Evolutionary conservation across 2,888 invertebrate genomes (phyloP).

Genomic region (Zygaena filipendulae): DNA sequence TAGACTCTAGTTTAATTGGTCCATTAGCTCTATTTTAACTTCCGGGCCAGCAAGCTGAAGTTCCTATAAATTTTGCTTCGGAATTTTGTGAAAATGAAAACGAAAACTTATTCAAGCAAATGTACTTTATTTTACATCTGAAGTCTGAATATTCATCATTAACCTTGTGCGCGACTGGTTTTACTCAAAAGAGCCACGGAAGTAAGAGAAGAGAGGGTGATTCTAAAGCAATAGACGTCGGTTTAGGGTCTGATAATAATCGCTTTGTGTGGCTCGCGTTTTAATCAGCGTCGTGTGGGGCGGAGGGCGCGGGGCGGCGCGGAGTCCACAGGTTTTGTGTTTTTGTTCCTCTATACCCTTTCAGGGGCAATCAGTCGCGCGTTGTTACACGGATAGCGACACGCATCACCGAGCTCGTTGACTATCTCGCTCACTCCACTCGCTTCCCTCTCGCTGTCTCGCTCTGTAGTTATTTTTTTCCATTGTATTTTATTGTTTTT

Average conservation of each 20-base stretch:
- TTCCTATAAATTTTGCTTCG: too few relatives aligned
- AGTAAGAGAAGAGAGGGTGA: slow-evolving; percentile 15
- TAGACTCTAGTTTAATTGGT: too few relatives aligned
- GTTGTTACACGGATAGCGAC: slow-evolving; percentile 41
- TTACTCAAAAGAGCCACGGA: too few relatives aligned
- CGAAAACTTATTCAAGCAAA: too few relatives aligned
- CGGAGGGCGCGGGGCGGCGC: slow-evolving; percentile 9
- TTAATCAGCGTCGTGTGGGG: slow-evolving; percentile 50
- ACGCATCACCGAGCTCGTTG: slow-evolving; percentile 41
- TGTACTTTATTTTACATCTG: too few relatives aligned
- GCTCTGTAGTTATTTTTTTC: slow-evolving; percentile 19
- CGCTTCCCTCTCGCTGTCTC: slow-evolving; percentile 9
- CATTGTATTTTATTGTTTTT: slow-evolving; percentile 27
- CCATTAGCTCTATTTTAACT: too few relatives aligned
- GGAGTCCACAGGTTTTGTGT: slow-evolving; percentile 22
- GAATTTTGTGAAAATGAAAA: too few relatives aligned
- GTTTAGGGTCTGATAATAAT: slow-evolving; percentile 51
- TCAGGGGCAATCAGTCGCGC: slow-evolving; percentile 52
- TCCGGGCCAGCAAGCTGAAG: too few relatives aligned
- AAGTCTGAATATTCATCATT: too few relatives aligned
- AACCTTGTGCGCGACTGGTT: too few relatives aligned
- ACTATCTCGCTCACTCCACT: slow-evolving; percentile 8
- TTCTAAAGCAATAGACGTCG: slow-evolving; percentile 37
- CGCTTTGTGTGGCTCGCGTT: slow-evolving; percentile 51
- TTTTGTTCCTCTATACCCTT: slow-evolving; percentile 46